Conservation (phyloP, 23 tunicate genomes). For the Phallusia fumigata region DNA sequence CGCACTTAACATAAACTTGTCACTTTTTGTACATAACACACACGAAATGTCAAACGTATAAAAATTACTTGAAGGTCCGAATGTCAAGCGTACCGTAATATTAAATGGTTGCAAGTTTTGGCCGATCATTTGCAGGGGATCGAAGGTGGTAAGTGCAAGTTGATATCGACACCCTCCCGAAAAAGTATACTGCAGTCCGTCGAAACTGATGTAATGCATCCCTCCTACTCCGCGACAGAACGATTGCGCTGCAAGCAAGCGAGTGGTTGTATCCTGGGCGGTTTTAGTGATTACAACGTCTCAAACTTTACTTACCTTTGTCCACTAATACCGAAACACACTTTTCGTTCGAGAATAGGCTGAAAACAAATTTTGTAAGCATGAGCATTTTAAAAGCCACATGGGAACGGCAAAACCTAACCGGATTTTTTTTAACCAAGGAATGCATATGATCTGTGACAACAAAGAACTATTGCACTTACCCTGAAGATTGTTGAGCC, state of each 20-base stretch:
- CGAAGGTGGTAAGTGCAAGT: conserved; percentile 32
- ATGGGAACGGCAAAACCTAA: too few species aligned
- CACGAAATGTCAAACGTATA: neutral
- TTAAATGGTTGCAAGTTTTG: conserved; percentile 25
- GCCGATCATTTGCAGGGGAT: neutral
- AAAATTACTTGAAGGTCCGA: neutral
- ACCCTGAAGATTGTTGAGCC: conserved; percentile 40
- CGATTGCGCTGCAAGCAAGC: conserved; percentile 17
- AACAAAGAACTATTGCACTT: neutral
- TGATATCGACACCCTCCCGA: conserved; percentile 52
- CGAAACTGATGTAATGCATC: conserved; percentile 50
- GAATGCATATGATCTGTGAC: too few species aligned
- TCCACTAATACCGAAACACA: conserved; percentile 51
- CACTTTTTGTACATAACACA: neutral
- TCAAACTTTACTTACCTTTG: conserved; percentile 23
- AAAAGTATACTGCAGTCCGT: conserved; percentile 37
- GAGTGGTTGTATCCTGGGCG: neutral
- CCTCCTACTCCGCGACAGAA: conserved; percentile 42
- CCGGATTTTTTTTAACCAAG: too few species aligned
- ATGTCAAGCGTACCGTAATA: conserved; percentile 3
- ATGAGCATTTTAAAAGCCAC: too few species aligned
- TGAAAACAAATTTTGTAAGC: conserved; percentile 5
- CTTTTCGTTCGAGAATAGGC: conserved; percentile 28
- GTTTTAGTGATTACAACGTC: neutral
- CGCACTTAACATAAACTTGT: too few species aligned